A percentile compares a stretch with the other conserved stretches of the same genome.
These are phyloP conservation scores for Sus cebifrons DNA, from an alignment of 2,797 vertebrate genomes.

Conservation along the genomic window DNA sequence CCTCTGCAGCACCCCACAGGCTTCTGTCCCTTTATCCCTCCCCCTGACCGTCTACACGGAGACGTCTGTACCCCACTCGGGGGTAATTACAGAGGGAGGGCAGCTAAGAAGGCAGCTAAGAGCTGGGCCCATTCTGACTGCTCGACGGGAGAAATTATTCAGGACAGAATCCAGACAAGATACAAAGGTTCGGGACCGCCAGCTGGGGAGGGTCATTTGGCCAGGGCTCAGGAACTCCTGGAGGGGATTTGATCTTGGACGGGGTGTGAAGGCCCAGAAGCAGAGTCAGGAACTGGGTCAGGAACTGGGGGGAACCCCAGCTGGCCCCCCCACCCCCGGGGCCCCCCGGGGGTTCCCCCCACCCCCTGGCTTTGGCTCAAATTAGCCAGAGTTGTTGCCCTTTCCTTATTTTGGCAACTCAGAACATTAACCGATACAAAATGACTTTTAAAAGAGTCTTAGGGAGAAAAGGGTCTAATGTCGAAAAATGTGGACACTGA, in stretches of 20 bases:
- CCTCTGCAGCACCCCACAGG: no score
- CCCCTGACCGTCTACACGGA: neutral
- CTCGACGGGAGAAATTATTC: neutral
- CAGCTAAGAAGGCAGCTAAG: neutral
- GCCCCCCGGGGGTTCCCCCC: accelerated
- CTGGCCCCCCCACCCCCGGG: no score
- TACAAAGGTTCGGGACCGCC: no score
- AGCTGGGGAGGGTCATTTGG: neutral
- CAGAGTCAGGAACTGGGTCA: neutral
- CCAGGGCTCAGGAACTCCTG: neutral
- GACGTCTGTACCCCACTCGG: neutral
- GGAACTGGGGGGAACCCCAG: accelerated
- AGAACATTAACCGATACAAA: neutral
- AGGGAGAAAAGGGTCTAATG: neutral
- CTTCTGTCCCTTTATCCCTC: neutral
- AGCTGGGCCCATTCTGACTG: neutral
- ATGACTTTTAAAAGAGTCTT: neutral
- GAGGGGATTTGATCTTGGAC: neutral
- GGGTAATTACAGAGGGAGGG: neutral
- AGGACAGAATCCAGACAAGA: neutral
- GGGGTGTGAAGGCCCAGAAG: neutral
- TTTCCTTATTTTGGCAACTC: neutral
- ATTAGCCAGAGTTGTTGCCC: neutral
- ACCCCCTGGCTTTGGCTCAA: no score
- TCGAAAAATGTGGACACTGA: neutral